These are phyloP conservation scores for Myzus persicae DNA, from an alignment of 1,140 invertebrate genomes.

Conservation along the genomic window DNA sequence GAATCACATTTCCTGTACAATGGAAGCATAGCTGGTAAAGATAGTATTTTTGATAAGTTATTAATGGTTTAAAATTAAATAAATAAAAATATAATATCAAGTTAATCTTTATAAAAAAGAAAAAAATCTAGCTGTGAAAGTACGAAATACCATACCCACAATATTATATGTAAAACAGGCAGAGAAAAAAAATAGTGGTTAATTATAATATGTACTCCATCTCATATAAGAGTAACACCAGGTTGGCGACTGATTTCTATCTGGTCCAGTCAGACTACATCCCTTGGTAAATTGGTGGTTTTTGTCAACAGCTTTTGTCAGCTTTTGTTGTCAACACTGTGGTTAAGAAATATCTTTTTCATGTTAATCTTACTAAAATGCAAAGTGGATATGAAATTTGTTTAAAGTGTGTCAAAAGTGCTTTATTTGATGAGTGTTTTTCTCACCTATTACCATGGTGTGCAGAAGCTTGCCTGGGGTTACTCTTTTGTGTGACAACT, in stretches of 20 bases:
- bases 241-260: too few species aligned
- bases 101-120: background rate
- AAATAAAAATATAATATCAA: background rate
- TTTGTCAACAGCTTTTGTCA: too few species aligned
- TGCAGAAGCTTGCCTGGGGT: background rate
- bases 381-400: too few species aligned
- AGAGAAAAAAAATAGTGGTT: background rate
- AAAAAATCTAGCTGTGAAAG: background rate
- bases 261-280: background rate
- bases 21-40: background rate
- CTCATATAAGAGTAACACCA: background rate
- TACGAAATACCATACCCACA: background rate
- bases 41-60: background rate
- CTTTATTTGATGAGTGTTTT: too few species aligned
- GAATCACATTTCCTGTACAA: background rate
- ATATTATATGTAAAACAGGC: background rate
- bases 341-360: background rate
- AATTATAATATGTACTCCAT: background rate
- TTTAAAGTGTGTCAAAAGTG: too few species aligned
- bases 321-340: background rate
- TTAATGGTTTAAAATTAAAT: background rate
- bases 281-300: background rate
- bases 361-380: background rate
- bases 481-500: background rate
- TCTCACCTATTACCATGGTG: too few species aligned